Evolutionary conservation across 2,888 invertebrate species (phyloP).

Genomic region (Chrysopilus asiliformis): DNA sequence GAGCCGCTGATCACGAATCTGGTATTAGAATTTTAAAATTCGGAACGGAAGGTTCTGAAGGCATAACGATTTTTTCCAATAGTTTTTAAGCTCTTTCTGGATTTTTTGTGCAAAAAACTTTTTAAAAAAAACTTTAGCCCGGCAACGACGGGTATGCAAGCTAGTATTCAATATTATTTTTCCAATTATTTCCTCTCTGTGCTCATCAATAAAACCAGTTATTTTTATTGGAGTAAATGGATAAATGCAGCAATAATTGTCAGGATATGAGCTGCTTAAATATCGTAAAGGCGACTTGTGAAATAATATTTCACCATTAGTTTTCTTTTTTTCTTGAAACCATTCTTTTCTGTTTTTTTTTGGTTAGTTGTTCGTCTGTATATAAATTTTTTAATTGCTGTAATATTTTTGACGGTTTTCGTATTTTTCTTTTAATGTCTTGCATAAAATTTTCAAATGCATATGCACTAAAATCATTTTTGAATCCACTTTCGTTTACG

Average conservation of each 20-base stretch:
- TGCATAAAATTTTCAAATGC: constrained; percentile 12
- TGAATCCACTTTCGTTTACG: constrained; percentile 7
- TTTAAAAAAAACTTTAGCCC: no score
- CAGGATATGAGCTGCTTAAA: background rate
- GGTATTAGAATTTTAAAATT: no score
- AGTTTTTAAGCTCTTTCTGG: no score
- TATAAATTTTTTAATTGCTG: constrained; percentile 6
- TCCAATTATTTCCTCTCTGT: background rate
- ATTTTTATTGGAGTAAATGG: constrained; percentile 1
- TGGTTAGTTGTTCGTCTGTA: constrained; percentile 1
- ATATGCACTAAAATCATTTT: constrained; percentile 10
- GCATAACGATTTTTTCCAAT: no score
- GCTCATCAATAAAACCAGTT: background rate
- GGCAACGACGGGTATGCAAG: no score
- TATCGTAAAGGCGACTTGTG: background rate
- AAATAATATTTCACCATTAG: background rate
- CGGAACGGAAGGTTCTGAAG: no score
- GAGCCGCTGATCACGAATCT: no score
- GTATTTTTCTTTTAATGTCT: constrained; percentile 7
- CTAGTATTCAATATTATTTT: no score
- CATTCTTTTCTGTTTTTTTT: background rate
- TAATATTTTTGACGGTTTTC: constrained; percentile 7
- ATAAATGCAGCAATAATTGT: constrained; percentile 1
- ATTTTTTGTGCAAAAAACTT: no score
- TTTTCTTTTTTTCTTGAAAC: background rate